Base-by-base conservation (phyloP, 2,797 vertebrate genomes). In the Fistularia commersonii region DNA sequence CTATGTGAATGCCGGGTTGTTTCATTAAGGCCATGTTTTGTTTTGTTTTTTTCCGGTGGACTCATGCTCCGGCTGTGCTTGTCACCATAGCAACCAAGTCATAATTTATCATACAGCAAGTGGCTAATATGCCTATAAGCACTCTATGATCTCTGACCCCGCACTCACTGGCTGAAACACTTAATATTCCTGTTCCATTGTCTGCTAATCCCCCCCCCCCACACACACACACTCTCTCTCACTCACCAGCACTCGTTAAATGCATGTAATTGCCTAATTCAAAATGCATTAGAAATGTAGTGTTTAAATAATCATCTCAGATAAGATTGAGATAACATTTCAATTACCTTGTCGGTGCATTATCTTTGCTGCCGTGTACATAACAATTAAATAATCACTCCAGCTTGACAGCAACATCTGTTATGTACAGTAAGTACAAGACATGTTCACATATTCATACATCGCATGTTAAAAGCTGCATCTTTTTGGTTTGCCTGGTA, bases 241-340 rank as follows among this genome's bases (percentile, higher is more conserved):
- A 45, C 70, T 74, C 66, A 15, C 70, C 74, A 73, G 43, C 70
- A 48, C 81, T 81, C 45, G 77, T 85, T 88, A 81, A 86, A 86
- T 38, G 63, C 77, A 78, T 87, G 87, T 87, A 85, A 88, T 87
- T 87, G 86, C 77, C 82, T 88, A 85, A 87, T 89, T 84, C 83
- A 87, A 85, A 77, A 84, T 83, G 81, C 87, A 86, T 86, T 86
- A 86, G 79, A 85, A 83, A 84, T 84, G 81, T 84, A 80, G 81
- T 85, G 78, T 82, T 88, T 88, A 83, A 85, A 75, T 85, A 83
- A 87, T 89, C 79, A 86, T 83, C 74, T 63, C 62, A 60, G 81
- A 89, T 89, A 79, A 84, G 80, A 83, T 81, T 74, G 75, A 81
- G 83, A 85, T 87, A 84, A 89, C 80, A 81, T 88, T 87, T 88